Base-by-base conservation (phyloP, 2,888 invertebrate species). In the Shargacucullia verbasci region DNA sequence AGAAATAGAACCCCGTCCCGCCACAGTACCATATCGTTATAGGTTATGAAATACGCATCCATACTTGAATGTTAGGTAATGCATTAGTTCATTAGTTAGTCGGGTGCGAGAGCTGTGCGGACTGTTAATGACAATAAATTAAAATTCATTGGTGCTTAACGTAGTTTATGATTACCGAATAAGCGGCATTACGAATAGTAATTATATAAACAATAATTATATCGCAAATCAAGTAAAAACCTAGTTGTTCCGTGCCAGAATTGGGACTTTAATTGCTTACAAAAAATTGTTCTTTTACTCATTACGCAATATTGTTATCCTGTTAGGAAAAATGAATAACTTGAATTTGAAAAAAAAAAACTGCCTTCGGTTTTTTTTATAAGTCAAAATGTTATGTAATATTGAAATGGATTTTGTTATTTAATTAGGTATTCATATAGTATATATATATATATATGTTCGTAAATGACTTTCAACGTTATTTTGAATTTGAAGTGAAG, bases 11-110 rank as follows among this genome's bases (percentile, higher is more conserved):
- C 70, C 78, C n/a, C 81, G 73, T 10, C 54, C 79, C 1, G 53
- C 70, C 20, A 66, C 81, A 7, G 12, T 64, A 34, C 76, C 83
- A 13, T 78, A 69, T 58, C 72, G 64, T 11, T 85, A 72, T 68
- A 78, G 79, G 59, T 77, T 82, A 81, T 88, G 86, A 85, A 67
- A 60, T 55, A 47, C 45, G 25, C 25, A 20, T 15, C 7, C 29
- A 1, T n/a, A 38, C 15, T 33, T 15, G 50, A 12, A 11, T 25
- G 33, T 53, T 55, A 62, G 46, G 25, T 62, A 54, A 50, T 37
- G 37, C 34, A 47, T 40, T 41, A 56, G 45, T 57, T 44, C n/a
- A n/a, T n/a, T n/a, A n/a, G n/a, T n/a, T 45, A 31, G 20, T 41
- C 41, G 53, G 35, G 29, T 27, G 31, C 53, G 49, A 41, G 43